Percentiles rank a stretch among this genome's conserved stretches.
Evolutionary conservation across 1,140 invertebrate species (phyloP).

Genomic region (Andrena cerasifolii): DNA sequence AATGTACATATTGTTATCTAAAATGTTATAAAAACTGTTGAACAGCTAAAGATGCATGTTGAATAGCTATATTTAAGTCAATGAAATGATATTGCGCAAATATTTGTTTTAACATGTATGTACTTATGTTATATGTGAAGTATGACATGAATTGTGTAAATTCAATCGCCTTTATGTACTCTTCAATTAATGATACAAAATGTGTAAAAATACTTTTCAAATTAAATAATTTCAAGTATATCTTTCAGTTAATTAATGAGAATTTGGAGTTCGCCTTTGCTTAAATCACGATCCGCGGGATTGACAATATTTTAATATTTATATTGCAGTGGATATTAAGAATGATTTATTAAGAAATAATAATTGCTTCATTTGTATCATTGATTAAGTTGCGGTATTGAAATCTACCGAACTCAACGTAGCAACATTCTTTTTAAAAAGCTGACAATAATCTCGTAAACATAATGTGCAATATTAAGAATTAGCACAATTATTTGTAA

Average conservation of each 20-base stretch:
- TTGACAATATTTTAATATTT: neutral
- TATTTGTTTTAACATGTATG: constrained; percentile 1
- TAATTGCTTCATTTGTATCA: constrained; percentile 11
- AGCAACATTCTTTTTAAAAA: neutral
- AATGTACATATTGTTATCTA: constrained; percentile 61
- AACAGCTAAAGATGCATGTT: constrained; percentile 43
- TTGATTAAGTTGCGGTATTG: constrained; percentile 35
- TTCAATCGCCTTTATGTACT: neutral
- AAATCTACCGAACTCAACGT: constrained; percentile 9
- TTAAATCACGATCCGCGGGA: neutral
- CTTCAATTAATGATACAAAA: constrained; percentile 1
- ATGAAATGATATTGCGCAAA: constrained; percentile 24
- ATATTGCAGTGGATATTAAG: neutral
- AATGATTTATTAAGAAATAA: neutral
- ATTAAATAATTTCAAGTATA: neutral
- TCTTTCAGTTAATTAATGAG: neutral
- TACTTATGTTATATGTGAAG: constrained; percentile 9
- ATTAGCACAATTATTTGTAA: constrained; percentile 24
- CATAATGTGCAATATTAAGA: constrained; percentile 26
- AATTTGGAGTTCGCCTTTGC: constrained; percentile 5
- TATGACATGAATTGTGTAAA: constrained; percentile 7
- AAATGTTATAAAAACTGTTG: constrained; percentile 57
- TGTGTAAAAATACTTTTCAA: neutral
- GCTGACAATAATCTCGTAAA: constrained; percentile 24
- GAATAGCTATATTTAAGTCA: constrained; percentile 8